Conservation (phyloP, 2,888 invertebrate species). For the Tenthredo amoena region DNA sequence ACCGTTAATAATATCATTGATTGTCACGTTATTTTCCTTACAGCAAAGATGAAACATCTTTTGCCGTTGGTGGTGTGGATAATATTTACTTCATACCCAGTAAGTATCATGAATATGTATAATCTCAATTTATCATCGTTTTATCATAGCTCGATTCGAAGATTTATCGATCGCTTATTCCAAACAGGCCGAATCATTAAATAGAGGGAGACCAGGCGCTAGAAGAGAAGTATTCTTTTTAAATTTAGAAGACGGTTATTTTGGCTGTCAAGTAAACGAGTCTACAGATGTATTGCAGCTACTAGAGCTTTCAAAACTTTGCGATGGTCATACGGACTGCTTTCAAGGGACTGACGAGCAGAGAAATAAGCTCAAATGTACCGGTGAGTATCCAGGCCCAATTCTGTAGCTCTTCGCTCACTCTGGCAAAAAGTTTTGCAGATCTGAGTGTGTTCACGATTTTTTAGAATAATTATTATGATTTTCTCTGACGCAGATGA, state of each 20-base stretch:
- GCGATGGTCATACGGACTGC: slow-evolving; percentile 94
- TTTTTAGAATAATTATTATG: neutral
- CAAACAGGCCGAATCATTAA: slow-evolving; percentile 86
- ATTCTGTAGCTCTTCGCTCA: neutral
- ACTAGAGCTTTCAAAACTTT: slow-evolving; percentile 96
- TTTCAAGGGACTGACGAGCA: slow-evolving; percentile 96
- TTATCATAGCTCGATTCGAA: neutral
- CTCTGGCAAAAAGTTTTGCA: neutral
- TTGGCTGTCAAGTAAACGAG: slow-evolving; percentile 98
- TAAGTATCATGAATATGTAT: slow-evolving; percentile 80
- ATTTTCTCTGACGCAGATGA: slow-evolving; percentile 84
- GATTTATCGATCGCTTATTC: slow-evolving; percentile 4
- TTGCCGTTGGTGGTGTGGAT: slow-evolving; percentile 96
- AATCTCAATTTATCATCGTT: slow-evolving; percentile 55
- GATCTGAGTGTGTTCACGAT: neutral
- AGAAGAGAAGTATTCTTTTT: slow-evolving; percentile 97
- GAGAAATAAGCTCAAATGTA: slow-evolving; percentile 93
- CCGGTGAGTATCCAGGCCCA: slow-evolving; percentile 84
- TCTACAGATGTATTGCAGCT: slow-evolving; percentile 96
- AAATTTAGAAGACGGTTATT: slow-evolving; percentile 98
- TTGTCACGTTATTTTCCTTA: slow-evolving; percentile 76
- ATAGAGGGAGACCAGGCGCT: slow-evolving; percentile 90
- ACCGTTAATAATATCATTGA: neutral
- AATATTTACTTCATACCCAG: slow-evolving; percentile 90
- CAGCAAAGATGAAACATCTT: slow-evolving; percentile 96